Conservation (phyloP, 2,113 vertebrate genomes). For the Chlorodrepanis virens region DNA sequence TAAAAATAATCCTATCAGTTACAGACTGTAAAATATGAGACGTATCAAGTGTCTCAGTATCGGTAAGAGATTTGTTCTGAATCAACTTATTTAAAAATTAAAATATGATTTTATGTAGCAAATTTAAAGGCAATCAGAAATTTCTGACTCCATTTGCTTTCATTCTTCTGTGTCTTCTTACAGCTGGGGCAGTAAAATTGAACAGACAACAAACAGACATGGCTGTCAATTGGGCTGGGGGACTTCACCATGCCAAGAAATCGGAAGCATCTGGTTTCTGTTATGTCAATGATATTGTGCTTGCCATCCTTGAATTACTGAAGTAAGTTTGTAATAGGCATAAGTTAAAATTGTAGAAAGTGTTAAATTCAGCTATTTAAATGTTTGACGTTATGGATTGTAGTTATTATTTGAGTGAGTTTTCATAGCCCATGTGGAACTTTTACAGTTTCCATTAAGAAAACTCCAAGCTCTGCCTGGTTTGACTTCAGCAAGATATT, state of each 20-base stretch:
- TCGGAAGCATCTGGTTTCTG: conserved; percentile 85
- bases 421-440: background rate
- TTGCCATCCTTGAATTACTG: conserved; percentile 83
- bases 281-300: conserved; percentile 87
- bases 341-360: background rate
- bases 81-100: background rate
- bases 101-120: background rate
- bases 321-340: conserved; percentile 75
- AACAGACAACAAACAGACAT: conserved; percentile 85
- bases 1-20: background rate
- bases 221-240: conserved; percentile 87
- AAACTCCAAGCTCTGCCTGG: background rate
- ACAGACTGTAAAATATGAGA: background rate
- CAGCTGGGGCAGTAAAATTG: conserved; percentile 85
- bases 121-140: background rate
- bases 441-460: background rate
- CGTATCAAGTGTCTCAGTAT: background rate
- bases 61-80: background rate
- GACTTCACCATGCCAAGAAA: conserved; percentile 84
- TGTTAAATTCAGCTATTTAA: background rate
- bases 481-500: background rate
- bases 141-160: background rate
- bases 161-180: background rate
- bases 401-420: background rate
- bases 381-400: background rate